These are phyloP conservation scores for Phrynocephalus versicolor DNA, from an alignment of 2,113 vertebrate species.

Conservation along the genomic window DNA sequence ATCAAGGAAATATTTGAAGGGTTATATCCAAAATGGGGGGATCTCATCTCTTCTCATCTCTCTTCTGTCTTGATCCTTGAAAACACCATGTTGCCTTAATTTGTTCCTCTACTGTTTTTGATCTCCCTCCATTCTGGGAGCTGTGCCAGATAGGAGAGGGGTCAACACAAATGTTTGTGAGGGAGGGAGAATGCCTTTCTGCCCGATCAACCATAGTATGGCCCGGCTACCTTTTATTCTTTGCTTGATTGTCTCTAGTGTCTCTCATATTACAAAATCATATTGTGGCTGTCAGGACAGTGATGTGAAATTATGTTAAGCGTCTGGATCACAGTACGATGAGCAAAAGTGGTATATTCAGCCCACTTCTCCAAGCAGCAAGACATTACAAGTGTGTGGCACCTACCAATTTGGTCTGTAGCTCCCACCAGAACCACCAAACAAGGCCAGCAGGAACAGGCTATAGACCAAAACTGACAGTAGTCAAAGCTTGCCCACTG, in stretches of 20 bases:
- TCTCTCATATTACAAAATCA: neutral
- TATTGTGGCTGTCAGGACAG: neutral
- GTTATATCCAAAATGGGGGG: neutral
- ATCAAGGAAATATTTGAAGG: neutral
- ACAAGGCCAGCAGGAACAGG: too few relatives aligned
- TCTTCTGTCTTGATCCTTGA: neutral
- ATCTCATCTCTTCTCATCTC: neutral
- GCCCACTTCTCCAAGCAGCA: neutral
- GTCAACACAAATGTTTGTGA: neutral
- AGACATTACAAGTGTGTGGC: neutral
- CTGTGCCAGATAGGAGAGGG: neutral
- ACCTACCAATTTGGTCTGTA: neutral
- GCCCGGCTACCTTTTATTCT: neutral
- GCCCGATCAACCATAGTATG: neutral
- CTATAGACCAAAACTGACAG: too few relatives aligned
- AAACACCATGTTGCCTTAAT: neutral
- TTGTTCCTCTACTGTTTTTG: conserved; percentile 9
- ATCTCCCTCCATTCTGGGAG: neutral
- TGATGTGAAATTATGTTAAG: neutral
- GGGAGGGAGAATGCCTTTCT: neutral
- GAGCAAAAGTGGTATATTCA: neutral
- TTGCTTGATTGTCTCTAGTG: neutral
- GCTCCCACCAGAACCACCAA: too few relatives aligned
- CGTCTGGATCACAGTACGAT: neutral
- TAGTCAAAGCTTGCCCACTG: too few relatives aligned